phyloP scores from a whole-genome alignment of 2,888 invertebrate species.

The Microctonus aethiopoides region DNA sequence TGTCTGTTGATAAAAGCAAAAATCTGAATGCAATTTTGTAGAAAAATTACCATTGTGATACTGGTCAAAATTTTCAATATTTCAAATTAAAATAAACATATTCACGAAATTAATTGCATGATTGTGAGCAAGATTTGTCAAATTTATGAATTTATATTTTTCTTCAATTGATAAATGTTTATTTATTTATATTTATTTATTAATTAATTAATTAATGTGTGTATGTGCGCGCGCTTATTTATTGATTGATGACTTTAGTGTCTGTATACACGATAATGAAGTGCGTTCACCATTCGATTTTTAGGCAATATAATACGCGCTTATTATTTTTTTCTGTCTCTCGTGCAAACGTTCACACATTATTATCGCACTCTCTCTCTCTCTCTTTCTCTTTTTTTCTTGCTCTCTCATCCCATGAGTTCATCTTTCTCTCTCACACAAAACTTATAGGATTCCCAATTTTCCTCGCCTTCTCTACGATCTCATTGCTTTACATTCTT shows the following conservation, averaged over 20 bases:
- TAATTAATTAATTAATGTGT: neutral
- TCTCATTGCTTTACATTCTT: neutral
- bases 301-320: neutral
- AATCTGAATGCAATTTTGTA: neutral
- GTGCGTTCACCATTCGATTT: slow-evolving; percentile 26
- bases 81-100: too few relatives aligned
- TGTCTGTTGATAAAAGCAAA: neutral
- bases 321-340: slow-evolving; percentile 11
- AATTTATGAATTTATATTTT: neutral
- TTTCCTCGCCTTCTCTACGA: slow-evolving; percentile 41
- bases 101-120: neutral
- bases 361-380: slow-evolving; percentile 27
- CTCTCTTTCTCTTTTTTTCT: slow-evolving; percentile 14
- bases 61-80: too few relatives aligned
- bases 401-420: too few relatives aligned
- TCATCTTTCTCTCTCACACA: slow-evolving; percentile 7
- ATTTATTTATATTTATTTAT: neutral
- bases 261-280: slow-evolving; percentile 9
- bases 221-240: neutral
- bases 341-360: slow-evolving; percentile 32
- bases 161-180: neutral
- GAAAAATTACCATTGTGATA: too few relatives aligned
- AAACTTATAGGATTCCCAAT: slow-evolving; percentile 22
- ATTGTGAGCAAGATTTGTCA: slow-evolving; percentile 10
- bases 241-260: neutral